Conservation (phyloP, 2,113 vertebrate genomes). For the Fulica atra region DNA sequence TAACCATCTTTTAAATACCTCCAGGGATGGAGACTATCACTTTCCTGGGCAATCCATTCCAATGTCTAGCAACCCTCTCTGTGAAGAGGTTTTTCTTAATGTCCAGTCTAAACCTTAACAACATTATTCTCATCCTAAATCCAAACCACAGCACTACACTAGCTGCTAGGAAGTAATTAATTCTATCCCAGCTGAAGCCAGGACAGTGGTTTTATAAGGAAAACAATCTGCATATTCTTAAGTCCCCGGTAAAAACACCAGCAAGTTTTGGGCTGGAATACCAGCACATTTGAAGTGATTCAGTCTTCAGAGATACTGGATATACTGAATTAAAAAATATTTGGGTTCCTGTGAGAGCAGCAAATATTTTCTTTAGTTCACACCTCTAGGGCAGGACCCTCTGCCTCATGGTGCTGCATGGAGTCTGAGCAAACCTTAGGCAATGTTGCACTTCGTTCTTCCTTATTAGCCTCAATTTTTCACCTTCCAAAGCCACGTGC, state of each 20-base stretch:
- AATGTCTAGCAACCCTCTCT: too few species aligned
- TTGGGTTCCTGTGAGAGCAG: neutral
- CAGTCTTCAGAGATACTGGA: neutral
- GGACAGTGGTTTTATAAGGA: neutral
- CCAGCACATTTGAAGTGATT: neutral
- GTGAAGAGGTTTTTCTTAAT: too few species aligned
- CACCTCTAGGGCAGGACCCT: neutral
- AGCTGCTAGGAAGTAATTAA: too few species aligned
- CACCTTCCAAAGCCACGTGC: neutral
- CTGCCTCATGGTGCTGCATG: neutral
- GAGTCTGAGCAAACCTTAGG: neutral
- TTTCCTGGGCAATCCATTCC: too few species aligned
- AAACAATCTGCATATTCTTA: neutral
- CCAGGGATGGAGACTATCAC: too few species aligned
- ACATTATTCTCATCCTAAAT: too few species aligned
- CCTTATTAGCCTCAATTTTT: neutral
- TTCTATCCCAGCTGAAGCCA: too few species aligned
- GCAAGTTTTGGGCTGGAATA: neutral
- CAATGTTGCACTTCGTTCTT: neutral
- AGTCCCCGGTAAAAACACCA: neutral
- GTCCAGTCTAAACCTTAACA: too few species aligned
- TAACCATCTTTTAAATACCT: too few species aligned
- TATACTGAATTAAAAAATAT: neutral
- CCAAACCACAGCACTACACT: too few species aligned
- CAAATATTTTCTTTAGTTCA: neutral